These are phyloP conservation scores for Pachyseris speciosa DNA, from an alignment of 64 coral and sea anemone species.

Conservation along the genomic window DNA sequence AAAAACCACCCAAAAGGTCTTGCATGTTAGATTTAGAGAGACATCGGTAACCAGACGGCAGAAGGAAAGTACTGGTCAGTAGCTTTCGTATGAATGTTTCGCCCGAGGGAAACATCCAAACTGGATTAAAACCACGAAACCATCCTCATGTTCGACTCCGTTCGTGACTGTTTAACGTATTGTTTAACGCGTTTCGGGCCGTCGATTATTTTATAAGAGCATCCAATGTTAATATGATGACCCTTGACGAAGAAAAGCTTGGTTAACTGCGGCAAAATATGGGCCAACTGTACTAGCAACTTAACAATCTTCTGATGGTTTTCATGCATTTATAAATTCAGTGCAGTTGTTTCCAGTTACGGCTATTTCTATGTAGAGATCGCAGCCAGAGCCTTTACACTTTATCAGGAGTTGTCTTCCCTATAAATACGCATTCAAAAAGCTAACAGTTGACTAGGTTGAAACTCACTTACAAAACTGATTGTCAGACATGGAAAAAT, in stretches of 20 bases:
- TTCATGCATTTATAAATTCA: too few species aligned
- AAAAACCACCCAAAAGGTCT: neutral
- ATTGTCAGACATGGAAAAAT: conserved; percentile 73
- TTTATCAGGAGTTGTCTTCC: neutral
- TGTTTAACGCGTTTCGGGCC: neutral
- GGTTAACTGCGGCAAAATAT: too few species aligned
- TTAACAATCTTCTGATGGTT: too few species aligned
- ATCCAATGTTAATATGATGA: too few species aligned
- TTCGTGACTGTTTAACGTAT: too few species aligned
- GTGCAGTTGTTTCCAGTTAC: too few species aligned
- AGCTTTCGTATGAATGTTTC: neutral
- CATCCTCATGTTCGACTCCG: too few species aligned
- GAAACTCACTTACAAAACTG: conserved; percentile 74
- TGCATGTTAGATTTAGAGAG: too few species aligned
- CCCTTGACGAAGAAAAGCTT: too few species aligned
- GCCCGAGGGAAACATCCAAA: neutral
- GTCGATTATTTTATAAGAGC: neutral
- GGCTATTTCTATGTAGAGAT: neutral
- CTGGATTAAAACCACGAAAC: neutral
- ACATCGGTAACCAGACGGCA: neutral
- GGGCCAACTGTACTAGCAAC: too few species aligned
- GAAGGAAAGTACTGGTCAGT: neutral
- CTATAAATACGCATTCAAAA: neutral
- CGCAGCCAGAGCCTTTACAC: neutral
- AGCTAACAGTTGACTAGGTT: neutral